These are phyloP conservation scores for Rhinoraja longicauda DNA, from an alignment of 2,797 vertebrate genomes.

Conservation along the genomic window DNA sequence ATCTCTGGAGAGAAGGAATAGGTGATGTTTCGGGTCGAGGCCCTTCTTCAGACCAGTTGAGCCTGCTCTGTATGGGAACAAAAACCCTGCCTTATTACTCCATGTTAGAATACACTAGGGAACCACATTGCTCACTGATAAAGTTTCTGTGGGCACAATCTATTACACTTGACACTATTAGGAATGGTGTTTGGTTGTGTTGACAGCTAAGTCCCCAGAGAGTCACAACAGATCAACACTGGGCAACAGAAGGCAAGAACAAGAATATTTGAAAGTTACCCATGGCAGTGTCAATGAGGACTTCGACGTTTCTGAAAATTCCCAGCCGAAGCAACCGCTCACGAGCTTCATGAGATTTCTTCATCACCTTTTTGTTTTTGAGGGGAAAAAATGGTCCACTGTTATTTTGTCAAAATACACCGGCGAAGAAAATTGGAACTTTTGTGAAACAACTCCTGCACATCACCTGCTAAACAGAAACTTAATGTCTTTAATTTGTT, in stretches of 20 bases:
- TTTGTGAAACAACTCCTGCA: background rate
- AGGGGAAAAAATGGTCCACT: background rate
- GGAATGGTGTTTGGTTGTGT: background rate
- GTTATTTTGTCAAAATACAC: background rate
- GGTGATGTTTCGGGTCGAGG: too few relatives aligned
- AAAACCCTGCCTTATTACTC: background rate
- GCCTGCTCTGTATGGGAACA: background rate
- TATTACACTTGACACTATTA: background rate
- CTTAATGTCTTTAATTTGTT: background rate
- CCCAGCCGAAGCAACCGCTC: conserved; percentile 82
- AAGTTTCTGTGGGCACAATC: too few relatives aligned
- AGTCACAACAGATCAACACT: background rate
- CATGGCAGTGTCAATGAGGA: conserved; percentile 85
- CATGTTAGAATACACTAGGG: background rate
- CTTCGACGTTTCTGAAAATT: conserved; percentile 88
- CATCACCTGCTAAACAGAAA: background rate
- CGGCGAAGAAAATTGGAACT: background rate
- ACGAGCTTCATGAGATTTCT: conserved; percentile 78
- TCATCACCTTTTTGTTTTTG: conserved; percentile 73
- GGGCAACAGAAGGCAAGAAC: background rate
- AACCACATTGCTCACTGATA: background rate
- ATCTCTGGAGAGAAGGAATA: too few relatives aligned
- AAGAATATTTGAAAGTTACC: conserved; percentile 56
- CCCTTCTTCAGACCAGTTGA: too few relatives aligned
- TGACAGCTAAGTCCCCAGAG: background rate